Base-by-base conservation (phyloP, 2,888 invertebrate genomes). In the Mesorhabditis spiculigera region DNA sequence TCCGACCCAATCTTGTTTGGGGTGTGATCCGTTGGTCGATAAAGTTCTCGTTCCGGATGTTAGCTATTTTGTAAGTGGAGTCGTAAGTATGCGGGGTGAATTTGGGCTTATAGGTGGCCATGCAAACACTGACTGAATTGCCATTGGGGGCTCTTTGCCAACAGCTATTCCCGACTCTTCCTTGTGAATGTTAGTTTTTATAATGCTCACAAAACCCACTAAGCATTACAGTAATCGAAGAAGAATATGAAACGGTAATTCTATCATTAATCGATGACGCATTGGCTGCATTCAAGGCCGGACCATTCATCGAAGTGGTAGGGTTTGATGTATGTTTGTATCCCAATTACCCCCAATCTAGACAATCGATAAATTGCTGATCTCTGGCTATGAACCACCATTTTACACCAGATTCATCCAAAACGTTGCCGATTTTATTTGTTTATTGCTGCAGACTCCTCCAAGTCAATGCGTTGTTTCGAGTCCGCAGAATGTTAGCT, bases 351-450 rank as follows among this genome's bases (percentile, higher is more conserved):
- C 50, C 45, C 16, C 8, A 8, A 58, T 71, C 67, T 70, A 81
- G 81, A 80, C 78, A 13, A 78, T 80, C 28, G 80, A 81, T 66
- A 72, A 81, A 64, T 68, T 81, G 10, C 69, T 81, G 63, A 79
- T 77, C 68, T 75, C 77, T 62, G 80, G 81, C n/a, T 80, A 80
- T 71, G 71, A 73, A n/a, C 69, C 78, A 45, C 79, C 79, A 6
- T 67, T 79, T 58, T n/a, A 63, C 65, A 16, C 8, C 65, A 42
- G 43, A 5, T 65, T 69, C 69, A 5, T 69, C 10, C 28, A 50
- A 5, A 6, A 41, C 8, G 66, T 78, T 4, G 8, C 8, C 16
- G 63, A 63, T 63, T 28, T 50, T 50, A 50, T 50, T n/a, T 13
- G n/a, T 50, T 28, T 28, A 28, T 28, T 28, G 3, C 28, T 28